Evolutionary conservation across 35 echinoderm and acorn worm species (phyloP), one percentile per base, ranked within the genome.

Genomic region (Heliocidaris tuberculata): DNA sequence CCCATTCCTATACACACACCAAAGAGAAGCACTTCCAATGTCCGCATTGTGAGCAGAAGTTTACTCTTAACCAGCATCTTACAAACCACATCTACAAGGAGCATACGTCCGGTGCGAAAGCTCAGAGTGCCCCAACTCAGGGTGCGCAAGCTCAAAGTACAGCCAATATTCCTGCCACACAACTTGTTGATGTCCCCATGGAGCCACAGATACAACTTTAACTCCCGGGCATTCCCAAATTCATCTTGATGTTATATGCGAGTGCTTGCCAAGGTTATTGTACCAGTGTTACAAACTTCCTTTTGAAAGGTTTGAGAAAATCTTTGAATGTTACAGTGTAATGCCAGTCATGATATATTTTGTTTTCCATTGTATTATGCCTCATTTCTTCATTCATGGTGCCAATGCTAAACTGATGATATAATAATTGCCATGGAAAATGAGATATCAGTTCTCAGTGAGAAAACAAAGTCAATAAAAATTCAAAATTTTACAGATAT

Each of bases 1-100:
- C 94, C 50, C 97, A 97, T 85, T 95, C 78, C 91, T 94, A 94
- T 31, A 97, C 94, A 16, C 97, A 97, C 49, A 97, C 97, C 24
- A 94, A 94, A 50, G 97, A 97, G 60, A 86, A 85, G 48, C 97
- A 90, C 30, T 95, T 94, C 86, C 86, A 88, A 5, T 97, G 97
- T 35, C 88, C 56, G 13, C 95, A 90, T 49, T 96, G 95, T 52
- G 97, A 92, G 12, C 65, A 95, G 17, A 31, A 70, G 31, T 95
- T 97, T 85, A 94, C 97, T 31, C 91, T 93, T 27, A 93, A 93
- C 91, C 91, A 93, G 48, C 91, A 93, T 59, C 91, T 93, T 9
- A 93, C 91, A 0, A 93, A 93, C 27, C 91, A 93, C 32, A 93
- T 93, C 31, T 89, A 89, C 87, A 32, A 48, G 31, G 31, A 89